Base-by-base conservation (phyloP, 2,888 invertebrate species). In the Stenotaenia linearis region DNA sequence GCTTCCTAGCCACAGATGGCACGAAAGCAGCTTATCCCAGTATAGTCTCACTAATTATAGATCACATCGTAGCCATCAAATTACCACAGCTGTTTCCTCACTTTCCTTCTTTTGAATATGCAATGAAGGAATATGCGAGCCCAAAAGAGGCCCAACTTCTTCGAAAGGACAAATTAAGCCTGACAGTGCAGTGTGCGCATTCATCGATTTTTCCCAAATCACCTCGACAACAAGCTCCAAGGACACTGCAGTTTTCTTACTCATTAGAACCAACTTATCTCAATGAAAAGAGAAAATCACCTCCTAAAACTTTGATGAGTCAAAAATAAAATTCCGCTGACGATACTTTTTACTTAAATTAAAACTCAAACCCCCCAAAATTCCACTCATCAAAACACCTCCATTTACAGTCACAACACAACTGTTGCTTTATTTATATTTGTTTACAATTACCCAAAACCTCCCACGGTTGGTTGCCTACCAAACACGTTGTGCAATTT, bases 91-190 rank as follows among this genome's bases (percentile, higher is more conserved):
- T 69, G 69, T 69, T 69, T 28, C 69, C 69, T 69, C 69, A 69
- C 69, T 69, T 69, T 69, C 50, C 69, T 69, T 69, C 69, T 69
- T 28, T 69, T 69, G 69, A 69, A 69, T 69, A 69, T 69, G 69
- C 69, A 69, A 69, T 69, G 69, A 69, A 69, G 69, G 69, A 25
- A 69, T 69, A 69, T 69, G 7, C 25, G 15, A 25, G n/a, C 23
- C 12, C 28, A 25, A 25, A 69, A 25, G 69, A 69, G 28, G 15
- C 25, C 25, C 4, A 28, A 69, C 25, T 69, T 69, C 69, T 28
- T 69, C 25, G 69, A 25, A 69, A 69, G 25, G 28, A 69, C 69
- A 69, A 50, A 69, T 69, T 69, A 69, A 69, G 69, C 69, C 1
- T 69, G 69, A 69, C 28, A 28, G 28, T 28, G 69, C 69, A 69